phyloP scores from a whole-genome alignment of 1,140 invertebrate genomes.

The Eciton burchellii region DNA sequence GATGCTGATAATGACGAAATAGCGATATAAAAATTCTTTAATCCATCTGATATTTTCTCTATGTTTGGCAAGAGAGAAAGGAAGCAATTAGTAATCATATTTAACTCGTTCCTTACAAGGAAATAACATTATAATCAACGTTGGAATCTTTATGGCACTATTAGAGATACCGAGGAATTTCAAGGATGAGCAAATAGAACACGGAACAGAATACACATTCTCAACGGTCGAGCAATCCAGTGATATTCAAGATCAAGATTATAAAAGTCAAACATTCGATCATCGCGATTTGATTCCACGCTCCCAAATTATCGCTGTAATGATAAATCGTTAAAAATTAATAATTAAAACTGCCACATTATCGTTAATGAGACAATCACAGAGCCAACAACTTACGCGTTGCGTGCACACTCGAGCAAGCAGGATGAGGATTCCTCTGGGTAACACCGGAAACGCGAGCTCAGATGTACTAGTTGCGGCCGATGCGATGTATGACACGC shows the following conservation, averaged over 20 bases:
- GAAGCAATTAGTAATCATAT: not conserved
- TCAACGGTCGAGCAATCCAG: not conserved
- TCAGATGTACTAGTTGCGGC: not conserved
- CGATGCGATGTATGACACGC: not conserved
- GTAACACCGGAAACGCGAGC: not conserved
- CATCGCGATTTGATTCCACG: not conserved
- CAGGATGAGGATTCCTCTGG: not conserved
- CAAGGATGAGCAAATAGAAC: conserved; percentile 5
- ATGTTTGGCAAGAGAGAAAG: not conserved
- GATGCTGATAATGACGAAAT: conserved; percentile 16
- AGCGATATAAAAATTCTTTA: not conserved
- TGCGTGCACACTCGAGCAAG: not conserved
- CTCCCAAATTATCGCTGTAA: not conserved
- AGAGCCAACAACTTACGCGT: no score
- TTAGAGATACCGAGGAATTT: conserved; percentile 6
- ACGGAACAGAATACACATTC: not conserved
- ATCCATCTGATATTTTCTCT: not conserved
- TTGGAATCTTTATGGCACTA: not conserved
- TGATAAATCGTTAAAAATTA: not conserved
- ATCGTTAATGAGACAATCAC: no score
- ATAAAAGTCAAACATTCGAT: not conserved
- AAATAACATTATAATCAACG: not conserved
- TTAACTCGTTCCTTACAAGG: not conserved
- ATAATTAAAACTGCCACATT: not conserved
- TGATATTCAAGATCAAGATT: not conserved